Evolutionary conservation across 1,140 invertebrate genomes (phyloP).

Genomic region (Monomorium pharaonis): DNA sequence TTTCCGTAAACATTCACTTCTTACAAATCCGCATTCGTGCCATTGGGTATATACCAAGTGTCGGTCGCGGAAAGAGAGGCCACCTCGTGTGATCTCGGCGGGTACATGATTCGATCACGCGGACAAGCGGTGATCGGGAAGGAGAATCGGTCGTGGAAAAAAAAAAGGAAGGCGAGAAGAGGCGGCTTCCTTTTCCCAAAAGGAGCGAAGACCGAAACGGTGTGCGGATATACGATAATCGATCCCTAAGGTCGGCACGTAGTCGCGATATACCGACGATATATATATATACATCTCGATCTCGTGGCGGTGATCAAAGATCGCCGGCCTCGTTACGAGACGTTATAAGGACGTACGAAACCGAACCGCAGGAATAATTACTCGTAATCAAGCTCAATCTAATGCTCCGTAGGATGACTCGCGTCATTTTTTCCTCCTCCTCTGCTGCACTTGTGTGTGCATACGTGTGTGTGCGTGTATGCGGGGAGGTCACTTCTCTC

Average conservation of each 20-base stretch:
- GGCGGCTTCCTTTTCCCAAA: slow-evolving; percentile 48
- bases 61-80: slow-evolving; percentile 10
- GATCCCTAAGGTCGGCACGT: slow-evolving; percentile 60
- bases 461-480: background rate
- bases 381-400: slow-evolving; percentile 84
- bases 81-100: background rate
- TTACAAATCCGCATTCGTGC: slow-evolving; percentile 4
- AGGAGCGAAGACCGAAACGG: slow-evolving; percentile 43
- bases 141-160: background rate
- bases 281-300: slow-evolving; percentile 71
- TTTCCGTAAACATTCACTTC: slow-evolving; percentile 45
- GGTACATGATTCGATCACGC: background rate
- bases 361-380: slow-evolving; percentile 82
- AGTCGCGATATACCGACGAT: slow-evolving; percentile 55
- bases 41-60: background rate
- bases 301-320: slow-evolving; percentile 70
- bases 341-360: slow-evolving; percentile 76
- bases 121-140: background rate
- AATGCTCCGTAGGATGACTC: slow-evolving; percentile 82
- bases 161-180: background rate
- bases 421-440: slow-evolving; percentile 70
- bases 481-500: background rate
- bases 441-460: background rate
- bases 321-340: slow-evolving; percentile 71
- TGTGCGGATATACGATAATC: slow-evolving; percentile 53